Percentiles rank a stretch among this genome's conserved stretches.
These are phyloP conservation scores for Phalanger gymnotis DNA, from an alignment of 2,797 vertebrate species.

Conservation along the genomic window DNA sequence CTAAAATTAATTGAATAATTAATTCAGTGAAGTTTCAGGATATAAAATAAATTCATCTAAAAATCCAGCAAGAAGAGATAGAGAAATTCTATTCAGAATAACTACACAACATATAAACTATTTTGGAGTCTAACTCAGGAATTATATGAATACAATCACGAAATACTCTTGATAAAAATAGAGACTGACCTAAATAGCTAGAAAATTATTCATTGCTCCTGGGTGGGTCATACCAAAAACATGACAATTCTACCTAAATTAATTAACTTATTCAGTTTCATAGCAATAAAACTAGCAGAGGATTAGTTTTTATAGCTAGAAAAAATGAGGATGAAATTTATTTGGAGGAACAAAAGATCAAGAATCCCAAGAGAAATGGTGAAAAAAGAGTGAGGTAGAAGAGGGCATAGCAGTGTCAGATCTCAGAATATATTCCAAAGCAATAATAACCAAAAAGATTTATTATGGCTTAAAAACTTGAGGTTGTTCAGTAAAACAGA, in stretches of 20 bases:
- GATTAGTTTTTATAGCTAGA: not conserved
- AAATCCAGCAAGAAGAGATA: not conserved
- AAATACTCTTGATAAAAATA: not conserved
- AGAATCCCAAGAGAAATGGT: not conserved
- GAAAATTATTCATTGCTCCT: not conserved
- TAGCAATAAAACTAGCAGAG: not conserved
- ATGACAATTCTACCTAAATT: not conserved
- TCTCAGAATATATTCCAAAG: not conserved
- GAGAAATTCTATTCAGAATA: not conserved
- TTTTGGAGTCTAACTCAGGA: not conserved
- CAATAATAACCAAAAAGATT: not conserved
- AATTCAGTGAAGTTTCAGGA: not conserved
- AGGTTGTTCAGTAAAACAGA: not conserved
- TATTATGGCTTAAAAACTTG: not conserved
- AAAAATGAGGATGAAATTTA: not conserved
- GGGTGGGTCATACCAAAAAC: not conserved
- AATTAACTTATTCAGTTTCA: not conserved
- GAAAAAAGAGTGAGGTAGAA: not conserved
- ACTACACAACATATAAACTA: not conserved
- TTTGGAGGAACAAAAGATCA: not conserved
- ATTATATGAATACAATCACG: not conserved
- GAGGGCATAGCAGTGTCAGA: not conserved
- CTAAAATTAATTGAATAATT: not conserved
- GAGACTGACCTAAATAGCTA: not conserved
- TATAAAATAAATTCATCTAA: not conserved